Evolutionary conservation across 2,888 invertebrate genomes (phyloP).

Genomic region (Polydrusus pterygomalis): DNA sequence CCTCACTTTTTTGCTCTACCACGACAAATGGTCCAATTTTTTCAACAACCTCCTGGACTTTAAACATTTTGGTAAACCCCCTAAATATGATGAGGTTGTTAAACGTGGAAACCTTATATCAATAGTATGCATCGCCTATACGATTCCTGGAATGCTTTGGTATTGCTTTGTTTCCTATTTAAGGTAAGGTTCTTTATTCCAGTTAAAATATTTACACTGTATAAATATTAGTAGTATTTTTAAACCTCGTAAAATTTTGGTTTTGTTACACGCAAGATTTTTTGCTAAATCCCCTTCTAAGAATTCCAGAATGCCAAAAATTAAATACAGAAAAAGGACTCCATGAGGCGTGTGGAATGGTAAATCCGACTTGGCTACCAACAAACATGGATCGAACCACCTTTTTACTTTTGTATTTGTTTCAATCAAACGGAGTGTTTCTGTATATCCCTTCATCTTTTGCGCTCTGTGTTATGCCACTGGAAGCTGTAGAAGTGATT

Average conservation of each 20-base stretch:
- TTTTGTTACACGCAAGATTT: too few relatives aligned
- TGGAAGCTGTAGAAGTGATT: slow-evolving; percentile 51
- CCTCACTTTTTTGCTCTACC: slow-evolving; percentile 34
- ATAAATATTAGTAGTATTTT: too few relatives aligned
- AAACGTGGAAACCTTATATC: slow-evolving; percentile 39
- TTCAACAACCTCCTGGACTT: slow-evolving; percentile 42
- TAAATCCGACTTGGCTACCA: slow-evolving; percentile 52
- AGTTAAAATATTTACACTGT: too few relatives aligned
- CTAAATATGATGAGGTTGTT: slow-evolving; percentile 37
- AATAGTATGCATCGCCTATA: slow-evolving; percentile 25
- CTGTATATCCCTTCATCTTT: slow-evolving; percentile 38
- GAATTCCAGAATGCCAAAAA: slow-evolving; percentile 44
- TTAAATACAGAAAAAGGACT: slow-evolving; percentile 41
- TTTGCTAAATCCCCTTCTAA: not conserved
- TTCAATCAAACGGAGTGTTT: slow-evolving; percentile 42
- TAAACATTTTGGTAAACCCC: slow-evolving; percentile 49
- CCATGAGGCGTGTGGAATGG: slow-evolving; percentile 52
- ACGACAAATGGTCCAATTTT: slow-evolving; percentile 41
- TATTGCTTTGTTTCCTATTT: slow-evolving; percentile 41
- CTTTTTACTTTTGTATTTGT: slow-evolving; percentile 22
- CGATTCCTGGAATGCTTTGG: slow-evolving; percentile 42
- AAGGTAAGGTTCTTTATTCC: too few relatives aligned
- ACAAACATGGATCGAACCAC: slow-evolving; percentile 1
- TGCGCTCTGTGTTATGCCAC: slow-evolving; percentile 30
- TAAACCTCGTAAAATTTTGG: too few relatives aligned